These are phyloP conservation scores for Tragelaphus strepsiceros DNA, from an alignment of 2,113 vertebrate genomes.

Conservation along the genomic window DNA sequence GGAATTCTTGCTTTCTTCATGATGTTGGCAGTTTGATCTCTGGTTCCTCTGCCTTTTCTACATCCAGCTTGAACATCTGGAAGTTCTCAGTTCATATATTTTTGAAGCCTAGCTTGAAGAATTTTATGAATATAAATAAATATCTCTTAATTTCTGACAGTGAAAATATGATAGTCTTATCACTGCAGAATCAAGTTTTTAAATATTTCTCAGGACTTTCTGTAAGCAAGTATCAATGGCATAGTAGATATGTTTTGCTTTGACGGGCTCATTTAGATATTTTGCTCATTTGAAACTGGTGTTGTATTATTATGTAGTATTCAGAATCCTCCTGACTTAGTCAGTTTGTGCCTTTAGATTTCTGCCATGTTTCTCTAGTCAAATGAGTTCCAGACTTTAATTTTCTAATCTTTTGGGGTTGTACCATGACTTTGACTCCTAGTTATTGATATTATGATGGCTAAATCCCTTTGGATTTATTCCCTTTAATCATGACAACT, in stretches of 20 bases:
- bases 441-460: neutral
- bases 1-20: neutral
- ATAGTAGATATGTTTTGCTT: neutral
- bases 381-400: neutral
- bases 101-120: neutral
- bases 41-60: neutral
- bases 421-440: neutral
- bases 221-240: neutral
- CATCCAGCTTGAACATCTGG: neutral
- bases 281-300: neutral
- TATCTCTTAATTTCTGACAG: neutral
- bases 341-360: neutral
- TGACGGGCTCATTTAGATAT: neutral
- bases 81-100: neutral
- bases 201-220: neutral
- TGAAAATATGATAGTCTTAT: neutral
- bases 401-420: neutral
- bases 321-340: neutral
- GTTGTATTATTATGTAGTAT: neutral
- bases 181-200: neutral
- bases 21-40: neutral
- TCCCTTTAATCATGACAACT: neutral
- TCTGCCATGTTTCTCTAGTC: neutral
- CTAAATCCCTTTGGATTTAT: neutral
- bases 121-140: neutral